Conservation (phyloP, 2,797 vertebrate genomes). For the Cynopterus sphinx region DNA sequence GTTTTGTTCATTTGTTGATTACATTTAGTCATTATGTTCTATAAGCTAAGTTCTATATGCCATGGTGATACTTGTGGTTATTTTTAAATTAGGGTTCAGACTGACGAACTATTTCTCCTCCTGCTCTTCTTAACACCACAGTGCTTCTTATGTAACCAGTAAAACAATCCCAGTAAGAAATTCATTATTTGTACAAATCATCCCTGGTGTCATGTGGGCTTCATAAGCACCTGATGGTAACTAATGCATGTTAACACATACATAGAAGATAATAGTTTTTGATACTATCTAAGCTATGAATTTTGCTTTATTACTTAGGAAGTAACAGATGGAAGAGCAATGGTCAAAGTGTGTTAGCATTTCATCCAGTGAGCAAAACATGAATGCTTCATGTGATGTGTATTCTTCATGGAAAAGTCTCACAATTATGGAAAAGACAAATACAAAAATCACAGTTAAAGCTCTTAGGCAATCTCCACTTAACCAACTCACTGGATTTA, state of each 20-base stretch:
- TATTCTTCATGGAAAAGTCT: neutral
- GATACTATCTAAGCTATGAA: neutral
- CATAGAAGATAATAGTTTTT: neutral
- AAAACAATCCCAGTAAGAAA: neutral
- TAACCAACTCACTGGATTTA: neutral
- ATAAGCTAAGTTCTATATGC: neutral
- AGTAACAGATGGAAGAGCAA: neutral
- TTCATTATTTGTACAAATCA: neutral
- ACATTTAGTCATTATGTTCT: neutral
- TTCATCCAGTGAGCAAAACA: neutral
- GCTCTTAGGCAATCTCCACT: neutral
- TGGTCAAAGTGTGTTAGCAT: neutral
- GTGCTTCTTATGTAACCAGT: neutral
- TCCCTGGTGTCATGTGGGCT: neutral
- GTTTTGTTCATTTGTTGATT: neutral
- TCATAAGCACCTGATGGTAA: neutral
- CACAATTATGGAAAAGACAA: neutral
- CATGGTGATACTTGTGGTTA: neutral
- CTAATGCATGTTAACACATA: neutral
- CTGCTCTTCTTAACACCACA: neutral
- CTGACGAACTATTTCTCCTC: neutral
- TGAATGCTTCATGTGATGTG: neutral
- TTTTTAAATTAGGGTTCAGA: conserved; percentile 1
- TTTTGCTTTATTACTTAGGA: neutral
- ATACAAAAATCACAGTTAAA: neutral